phyloP scores from a whole-genome alignment of 2,113 vertebrate species.

The Tringa solitaria region DNA sequence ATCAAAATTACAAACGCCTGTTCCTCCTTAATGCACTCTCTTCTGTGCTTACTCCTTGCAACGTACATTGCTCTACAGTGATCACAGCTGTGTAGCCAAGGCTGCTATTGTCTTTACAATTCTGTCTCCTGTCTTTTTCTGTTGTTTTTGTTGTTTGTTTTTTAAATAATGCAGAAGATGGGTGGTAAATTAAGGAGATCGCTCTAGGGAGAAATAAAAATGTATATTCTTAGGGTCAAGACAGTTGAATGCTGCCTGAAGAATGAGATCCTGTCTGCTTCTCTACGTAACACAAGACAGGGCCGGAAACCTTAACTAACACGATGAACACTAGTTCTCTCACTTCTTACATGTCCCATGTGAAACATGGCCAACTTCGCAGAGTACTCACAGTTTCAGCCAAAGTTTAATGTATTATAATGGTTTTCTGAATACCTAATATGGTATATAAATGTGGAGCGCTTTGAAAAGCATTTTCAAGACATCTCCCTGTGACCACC shows the following conservation, averaged over 20 bases:
- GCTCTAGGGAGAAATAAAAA: not conserved
- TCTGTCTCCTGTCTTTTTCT: not conserved
- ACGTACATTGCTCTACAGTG: not conserved
- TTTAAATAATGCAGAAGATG: not conserved
- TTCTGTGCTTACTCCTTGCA: not conserved
- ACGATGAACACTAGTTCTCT: not conserved
- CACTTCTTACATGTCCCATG: not conserved
- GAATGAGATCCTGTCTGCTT: not conserved
- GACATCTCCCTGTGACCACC: not conserved
- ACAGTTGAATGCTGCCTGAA: not conserved
- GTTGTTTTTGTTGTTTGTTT: not conserved
- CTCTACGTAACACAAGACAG: not conserved
- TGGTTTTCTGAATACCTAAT: not conserved
- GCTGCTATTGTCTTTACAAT: not conserved
- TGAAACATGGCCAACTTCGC: not conserved
- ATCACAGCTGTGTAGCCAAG: not conserved
- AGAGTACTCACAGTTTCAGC: not conserved
- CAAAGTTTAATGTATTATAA: not conserved
- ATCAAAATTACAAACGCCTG: not conserved
- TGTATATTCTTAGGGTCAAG: not conserved
- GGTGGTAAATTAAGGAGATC: not conserved
- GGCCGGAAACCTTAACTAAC: not conserved
- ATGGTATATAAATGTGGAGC: not conserved
- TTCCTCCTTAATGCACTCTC: not conserved
- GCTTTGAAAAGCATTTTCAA: not conserved